Percentiles rank a stretch among this genome's conserved stretches.
These are phyloP conservation scores for Catostylus mosaicus DNA, from an alignment of 30 jellyfish, hydroid and myxozoan genomes.

Conservation along the genomic window DNA sequence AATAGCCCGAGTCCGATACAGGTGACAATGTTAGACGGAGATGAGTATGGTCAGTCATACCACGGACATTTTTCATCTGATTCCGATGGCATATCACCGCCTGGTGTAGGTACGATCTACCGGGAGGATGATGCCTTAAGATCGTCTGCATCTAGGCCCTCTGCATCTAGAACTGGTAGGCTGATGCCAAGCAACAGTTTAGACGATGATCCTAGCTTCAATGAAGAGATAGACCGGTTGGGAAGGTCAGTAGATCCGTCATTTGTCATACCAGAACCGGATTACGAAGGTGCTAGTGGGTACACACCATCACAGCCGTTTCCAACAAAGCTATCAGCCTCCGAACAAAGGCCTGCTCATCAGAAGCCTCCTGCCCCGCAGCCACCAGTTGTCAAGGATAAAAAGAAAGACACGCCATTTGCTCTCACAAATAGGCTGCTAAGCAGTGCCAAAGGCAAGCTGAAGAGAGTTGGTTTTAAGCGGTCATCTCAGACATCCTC, in stretches of 20 bases:
- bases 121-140: background rate
- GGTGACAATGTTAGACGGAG: background rate
- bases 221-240: constrained; percentile 44
- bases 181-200: constrained; percentile 22
- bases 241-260: constrained; percentile 38
- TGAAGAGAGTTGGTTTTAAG: constrained; percentile 54
- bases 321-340: background rate
- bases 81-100: background rate
- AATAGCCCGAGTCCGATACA: constrained; percentile 65
- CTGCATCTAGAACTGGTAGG: background rate
- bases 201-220: constrained; percentile 34
- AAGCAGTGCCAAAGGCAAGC: constrained; percentile 46
- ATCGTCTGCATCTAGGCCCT: background rate
- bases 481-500: constrained; percentile 30
- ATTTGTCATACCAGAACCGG: constrained; percentile 62
- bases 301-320: background rate
- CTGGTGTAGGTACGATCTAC: background rate
- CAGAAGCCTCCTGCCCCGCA: constrained; percentile 2
- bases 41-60: background rate
- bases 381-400: constrained; percentile 10
- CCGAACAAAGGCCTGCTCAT: background rate
- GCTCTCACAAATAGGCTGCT: constrained; percentile 56
- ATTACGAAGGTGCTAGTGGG: constrained; percentile 37
- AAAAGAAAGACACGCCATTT: constrained; percentile 34
- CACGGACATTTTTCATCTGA: background rate